phyloP scores from a whole-genome alignment of 2,888 invertebrate species.

The Acleris holmiana region DNA sequence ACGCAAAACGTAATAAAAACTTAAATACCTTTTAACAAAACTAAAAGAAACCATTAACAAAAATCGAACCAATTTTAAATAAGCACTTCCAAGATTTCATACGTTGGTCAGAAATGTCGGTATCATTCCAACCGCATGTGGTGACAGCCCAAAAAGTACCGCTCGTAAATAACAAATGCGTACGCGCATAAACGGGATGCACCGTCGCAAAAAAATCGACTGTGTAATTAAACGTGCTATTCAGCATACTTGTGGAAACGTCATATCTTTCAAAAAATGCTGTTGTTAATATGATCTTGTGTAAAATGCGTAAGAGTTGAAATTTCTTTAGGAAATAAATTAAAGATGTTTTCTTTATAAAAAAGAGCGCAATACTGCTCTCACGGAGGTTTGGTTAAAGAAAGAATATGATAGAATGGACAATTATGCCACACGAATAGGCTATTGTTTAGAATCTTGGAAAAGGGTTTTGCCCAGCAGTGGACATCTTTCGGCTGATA shows the following conservation, averaged over 20 bases:
- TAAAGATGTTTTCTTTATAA: too few relatives aligned
- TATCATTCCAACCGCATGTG: constrained; percentile 60
- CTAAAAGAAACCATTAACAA: not conserved
- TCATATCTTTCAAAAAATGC: too few relatives aligned
- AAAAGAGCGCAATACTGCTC: constrained; percentile 43
- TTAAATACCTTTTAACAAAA: not conserved
- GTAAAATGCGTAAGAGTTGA: too few relatives aligned
- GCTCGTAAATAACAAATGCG: constrained; percentile 78
- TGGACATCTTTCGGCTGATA: too few relatives aligned
- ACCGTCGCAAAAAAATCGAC: constrained; percentile 64
- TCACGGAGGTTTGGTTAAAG: constrained; percentile 46
- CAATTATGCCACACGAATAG: not conserved
- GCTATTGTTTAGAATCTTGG: not conserved
- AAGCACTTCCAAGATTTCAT: constrained; percentile 44
- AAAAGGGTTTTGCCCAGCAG: not conserved
- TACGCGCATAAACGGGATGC: constrained; percentile 59
- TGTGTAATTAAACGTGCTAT: constrained; percentile 69
- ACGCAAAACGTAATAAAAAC: not conserved
- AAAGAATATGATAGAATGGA: constrained; percentile 11
- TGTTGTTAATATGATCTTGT: too few relatives aligned
- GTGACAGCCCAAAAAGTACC: constrained; percentile 71
- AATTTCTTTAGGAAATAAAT: too few relatives aligned
- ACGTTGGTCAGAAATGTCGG: constrained; percentile 54
- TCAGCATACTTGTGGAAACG: too few relatives aligned
- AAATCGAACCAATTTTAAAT: constrained; percentile 30